These are phyloP conservation scores for Mormyrus proboscirostris DNA, from an alignment of 2,797 vertebrate species.

Conservation along the genomic window DNA sequence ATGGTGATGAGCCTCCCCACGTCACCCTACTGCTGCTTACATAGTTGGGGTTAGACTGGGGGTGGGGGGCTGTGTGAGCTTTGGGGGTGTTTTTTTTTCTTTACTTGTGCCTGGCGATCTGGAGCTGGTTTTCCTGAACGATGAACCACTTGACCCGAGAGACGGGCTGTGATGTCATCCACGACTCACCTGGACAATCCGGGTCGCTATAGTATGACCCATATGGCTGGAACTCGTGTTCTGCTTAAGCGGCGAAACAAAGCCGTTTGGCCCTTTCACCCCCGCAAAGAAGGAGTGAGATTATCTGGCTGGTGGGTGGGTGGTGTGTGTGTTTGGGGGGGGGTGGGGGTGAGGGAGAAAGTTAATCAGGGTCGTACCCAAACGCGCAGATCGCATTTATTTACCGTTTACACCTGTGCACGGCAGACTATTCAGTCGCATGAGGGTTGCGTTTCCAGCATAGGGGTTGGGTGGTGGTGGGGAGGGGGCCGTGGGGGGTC, in stretches of 20 bases:
- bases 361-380: neutral
- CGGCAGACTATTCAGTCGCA: neutral
- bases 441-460: neutral
- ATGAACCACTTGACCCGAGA: neutral
- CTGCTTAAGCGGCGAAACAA: neutral
- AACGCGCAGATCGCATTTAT: neutral
- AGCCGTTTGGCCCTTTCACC: neutral
- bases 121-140: neutral
- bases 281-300: neutral
- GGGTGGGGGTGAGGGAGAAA: neutral
- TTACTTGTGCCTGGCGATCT: neutral
- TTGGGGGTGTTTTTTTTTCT: neutral
- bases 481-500: slow-evolving; percentile 60
- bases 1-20: neutral
- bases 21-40: neutral
- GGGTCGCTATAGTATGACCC: neutral
- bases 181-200: neutral
- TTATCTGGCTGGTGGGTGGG: neutral
- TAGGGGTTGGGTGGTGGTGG: slow-evolving; percentile 19
- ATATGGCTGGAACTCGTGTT: neutral
- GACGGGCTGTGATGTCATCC: neutral
- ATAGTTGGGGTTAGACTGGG: neutral
- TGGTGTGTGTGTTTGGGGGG: neutral
- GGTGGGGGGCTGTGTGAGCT: neutral
- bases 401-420: neutral